Evolutionary conservation across 2,113 vertebrate genomes (phyloP), one percentile per base, ranked within the genome.

Genomic region (Boleophthalmus pectinirostris): DNA sequence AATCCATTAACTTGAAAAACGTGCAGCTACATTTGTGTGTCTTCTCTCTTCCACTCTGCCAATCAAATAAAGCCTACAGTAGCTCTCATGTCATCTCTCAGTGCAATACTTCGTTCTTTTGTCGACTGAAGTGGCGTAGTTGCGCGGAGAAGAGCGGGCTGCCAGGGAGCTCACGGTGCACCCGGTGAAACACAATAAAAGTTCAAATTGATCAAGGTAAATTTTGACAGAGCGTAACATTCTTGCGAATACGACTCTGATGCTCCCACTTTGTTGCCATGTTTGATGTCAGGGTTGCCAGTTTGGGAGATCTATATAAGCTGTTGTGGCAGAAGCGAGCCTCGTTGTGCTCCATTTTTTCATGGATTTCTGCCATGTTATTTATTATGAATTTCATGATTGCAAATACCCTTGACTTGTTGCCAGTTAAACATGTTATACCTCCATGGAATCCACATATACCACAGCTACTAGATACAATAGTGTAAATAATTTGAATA

Each of bases 131-230:
- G 58, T 25, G 72, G 53, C 70, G 56, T 83, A 72, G 43, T 49
- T 77, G 43, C 79, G 82, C 76, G 71, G 58, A 74, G 77, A 57
- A 81, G 68, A 69, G 3, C 66, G 63, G 0, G 46, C 78, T 83
- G 77, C 73, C 75, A 74, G 77, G 68, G 58, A 69, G 75, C 77
- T 77, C 71, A 64, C 70, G 66, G 74, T 72, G 68, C 63, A 66
- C 64, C 73, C 80, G 71, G 70, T 75, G 73, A 81, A 84, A 80
- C 72, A 70, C 77, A 84, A 81, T 81, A 69, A 72, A 84, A 78
- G 74, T 81, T 89, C 70, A 81, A 80, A 73, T 82, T 88, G 85
- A 91, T 92, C 84, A 85, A 85, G 85, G 74, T 79, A 73, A 68
- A 81, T 81, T 89, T 82, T 88, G 85, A 83, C 84, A 65, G 77